Base-by-base conservation (phyloP, 2,888 invertebrate genomes). In the Theretra japonica region DNA sequence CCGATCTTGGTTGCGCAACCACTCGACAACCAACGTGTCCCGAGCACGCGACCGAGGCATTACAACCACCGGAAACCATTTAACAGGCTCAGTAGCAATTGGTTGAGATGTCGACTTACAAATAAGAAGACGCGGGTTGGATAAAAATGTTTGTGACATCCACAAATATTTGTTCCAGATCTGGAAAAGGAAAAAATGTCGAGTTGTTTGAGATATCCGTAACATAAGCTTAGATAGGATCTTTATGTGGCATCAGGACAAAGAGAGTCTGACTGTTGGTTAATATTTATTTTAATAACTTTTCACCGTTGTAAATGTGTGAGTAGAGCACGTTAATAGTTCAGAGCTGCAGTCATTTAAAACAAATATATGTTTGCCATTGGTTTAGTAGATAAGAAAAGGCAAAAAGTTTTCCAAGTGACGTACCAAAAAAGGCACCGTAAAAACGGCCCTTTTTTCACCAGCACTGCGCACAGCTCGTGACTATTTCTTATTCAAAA, bases 1-100 rank as follows among this genome's bases (percentile, higher is more conserved):
- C 83, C 85, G 84, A 85, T 79, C 81, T 78, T 60, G 56, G 80
- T 88, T 89, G 85, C 88, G 86, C 84, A 87, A 87, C 79, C 77
- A 76, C 76, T 65, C 23, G 41, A 77, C 73, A 71, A n/a, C n/a
- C 75, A 74, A 77, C 79, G 78, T 78, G 79, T 78, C 78, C 79
- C 78, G 59, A 82, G 86, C 89, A 88, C 87, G 87, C 87, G 87
- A 86, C 86, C 80, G 76, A 72, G 75, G 76, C 74, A 79, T 72
- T 74, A 79, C 78, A 77, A 76, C 77, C 75, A 78, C 83, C 84
- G 87, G 88, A 88, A 86, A 82, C 79, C 17, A 23, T 82, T 77
- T 75, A 15, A 15, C 41, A 41, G 41, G 0, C 41, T 41, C 41
- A 33, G 11, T 33, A 41, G 41, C 41, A 41, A 41, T 11, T 41